phyloP scores from a whole-genome alignment of 2,797 vertebrate species.

The Anguilla marmorata region DNA sequence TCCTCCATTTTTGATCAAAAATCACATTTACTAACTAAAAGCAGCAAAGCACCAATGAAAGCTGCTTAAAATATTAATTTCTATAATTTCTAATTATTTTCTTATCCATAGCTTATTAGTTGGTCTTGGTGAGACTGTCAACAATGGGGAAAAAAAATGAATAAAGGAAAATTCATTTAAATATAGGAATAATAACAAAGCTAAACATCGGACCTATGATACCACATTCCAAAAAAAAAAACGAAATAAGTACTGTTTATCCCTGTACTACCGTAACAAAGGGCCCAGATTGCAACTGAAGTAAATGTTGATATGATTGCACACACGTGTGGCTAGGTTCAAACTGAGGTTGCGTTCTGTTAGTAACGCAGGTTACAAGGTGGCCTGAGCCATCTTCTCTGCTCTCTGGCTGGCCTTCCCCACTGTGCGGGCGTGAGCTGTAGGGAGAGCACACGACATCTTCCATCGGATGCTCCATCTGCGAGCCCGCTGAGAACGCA shows the following conservation, averaged over 20 bases:
- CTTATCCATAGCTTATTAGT: not conserved
- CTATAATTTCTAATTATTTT: too few relatives aligned
- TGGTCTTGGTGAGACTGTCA: not conserved
- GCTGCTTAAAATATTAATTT: not conserved
- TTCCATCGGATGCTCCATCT: not conserved
- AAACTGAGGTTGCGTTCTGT: not conserved
- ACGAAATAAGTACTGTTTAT: not conserved
- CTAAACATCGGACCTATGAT: not conserved
- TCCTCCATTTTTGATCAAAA: not conserved
- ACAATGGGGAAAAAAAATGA: not conserved
- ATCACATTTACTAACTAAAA: not conserved
- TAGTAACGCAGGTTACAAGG: not conserved
- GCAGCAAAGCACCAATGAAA: not conserved
- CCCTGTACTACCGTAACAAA: not conserved
- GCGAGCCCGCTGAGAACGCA: slow-evolving; percentile 20
- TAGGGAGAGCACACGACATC: not conserved
- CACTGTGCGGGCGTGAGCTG: not conserved
- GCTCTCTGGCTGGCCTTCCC: not conserved
- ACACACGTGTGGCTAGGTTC: not conserved
- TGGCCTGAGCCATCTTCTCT: not conserved
- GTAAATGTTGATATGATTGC: not conserved
- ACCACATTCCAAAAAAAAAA: not conserved
- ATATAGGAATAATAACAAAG: not conserved
- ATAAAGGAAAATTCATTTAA: not conserved
- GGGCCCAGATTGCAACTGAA: not conserved